Evolutionary conservation across 2,113 vertebrate genomes (phyloP), one percentile per base, ranked within the genome.

Genomic region (Numida meleagris): DNA sequence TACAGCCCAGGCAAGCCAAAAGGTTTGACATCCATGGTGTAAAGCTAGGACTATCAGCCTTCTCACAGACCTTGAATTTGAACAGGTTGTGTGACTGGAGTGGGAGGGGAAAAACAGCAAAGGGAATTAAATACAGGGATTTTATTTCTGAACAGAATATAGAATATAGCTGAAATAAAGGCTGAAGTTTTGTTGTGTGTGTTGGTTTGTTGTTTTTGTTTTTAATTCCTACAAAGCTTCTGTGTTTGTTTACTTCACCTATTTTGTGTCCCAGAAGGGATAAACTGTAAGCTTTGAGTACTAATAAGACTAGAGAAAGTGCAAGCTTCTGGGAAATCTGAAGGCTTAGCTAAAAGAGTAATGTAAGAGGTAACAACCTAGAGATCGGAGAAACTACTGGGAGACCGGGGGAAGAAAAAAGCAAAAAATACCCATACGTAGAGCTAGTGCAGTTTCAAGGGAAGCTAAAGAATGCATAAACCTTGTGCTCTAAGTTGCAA

Each of bases 181-280:
- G 31, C 7, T 58, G 13, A 0, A 43, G 25, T 80, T 70, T 77
- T 42, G 6, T 45, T 84, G 45, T 84, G 8, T 34, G 19, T n/a
- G 33, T 19, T n/a, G 4, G 6, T 72, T 75, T 59, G 10, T 29
- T 62, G 14, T 75, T 55, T 40, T 76, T 91, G 6, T 14, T 59
- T 58, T 10, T 46, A 96, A 86, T 92, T 91, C 73, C 65, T 90
- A 33, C 9, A n/a, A 83, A 90, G 72, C 42, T 86, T 67, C 55
- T 63, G 29, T 63, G 50, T 86, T 88, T 96, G 75, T 94, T 96
- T 91, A 80, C 48, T 80, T 91, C 76, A 96, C 82, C 72, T 96
- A 45, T 78, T 83, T 95, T 78, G 74, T 20, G 13, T 53, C 90
- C 57, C 57, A 81, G 82, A 92, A 83, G 73, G 51, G 55, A 88